Conservation (phyloP, 2,113 vertebrate genomes). For the Pomatostomus ruficeps region DNA sequence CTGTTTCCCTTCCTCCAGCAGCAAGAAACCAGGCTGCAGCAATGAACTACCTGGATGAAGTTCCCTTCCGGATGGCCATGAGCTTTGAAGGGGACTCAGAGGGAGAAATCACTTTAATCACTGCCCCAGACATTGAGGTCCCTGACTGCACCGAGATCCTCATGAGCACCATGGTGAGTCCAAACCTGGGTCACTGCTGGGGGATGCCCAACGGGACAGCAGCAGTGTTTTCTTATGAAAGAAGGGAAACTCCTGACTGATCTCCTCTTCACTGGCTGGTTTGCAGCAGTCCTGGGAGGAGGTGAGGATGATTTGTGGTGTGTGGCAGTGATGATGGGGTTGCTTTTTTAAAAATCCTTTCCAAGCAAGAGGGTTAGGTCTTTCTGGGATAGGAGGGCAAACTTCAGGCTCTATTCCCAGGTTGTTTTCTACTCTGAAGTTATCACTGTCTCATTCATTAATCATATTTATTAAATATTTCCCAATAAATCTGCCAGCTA, state of each 20-base stretch:
- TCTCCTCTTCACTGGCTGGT: background rate
- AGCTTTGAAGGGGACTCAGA: slow-evolving; percentile 24
- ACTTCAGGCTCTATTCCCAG: background rate
- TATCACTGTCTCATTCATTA: background rate
- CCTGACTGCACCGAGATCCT: slow-evolving; percentile 78
- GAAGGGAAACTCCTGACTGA: background rate
- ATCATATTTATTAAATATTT: background rate
- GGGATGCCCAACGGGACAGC: background rate
- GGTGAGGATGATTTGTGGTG: background rate
- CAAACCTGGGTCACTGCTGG: accelerated
- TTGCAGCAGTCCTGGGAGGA: background rate
- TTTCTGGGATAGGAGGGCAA: background rate
- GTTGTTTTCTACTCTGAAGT: background rate
- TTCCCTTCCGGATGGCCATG: slow-evolving; percentile 78
- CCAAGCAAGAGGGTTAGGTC: background rate
- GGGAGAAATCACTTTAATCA: slow-evolving; percentile 16
- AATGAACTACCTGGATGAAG: slow-evolving; percentile 78
- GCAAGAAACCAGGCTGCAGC: background rate
- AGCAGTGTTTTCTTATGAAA: background rate
- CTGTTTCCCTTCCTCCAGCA: background rate
- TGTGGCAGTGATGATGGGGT: background rate
- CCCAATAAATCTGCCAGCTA: background rate
- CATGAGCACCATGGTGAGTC: slow-evolving; percentile 82
- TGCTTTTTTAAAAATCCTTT: background rate
- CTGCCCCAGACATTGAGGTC: slow-evolving; percentile 53